Evolutionary conservation across 2,888 invertebrate genomes (phyloP).

Genomic region (Drosophila yooni): DNA sequence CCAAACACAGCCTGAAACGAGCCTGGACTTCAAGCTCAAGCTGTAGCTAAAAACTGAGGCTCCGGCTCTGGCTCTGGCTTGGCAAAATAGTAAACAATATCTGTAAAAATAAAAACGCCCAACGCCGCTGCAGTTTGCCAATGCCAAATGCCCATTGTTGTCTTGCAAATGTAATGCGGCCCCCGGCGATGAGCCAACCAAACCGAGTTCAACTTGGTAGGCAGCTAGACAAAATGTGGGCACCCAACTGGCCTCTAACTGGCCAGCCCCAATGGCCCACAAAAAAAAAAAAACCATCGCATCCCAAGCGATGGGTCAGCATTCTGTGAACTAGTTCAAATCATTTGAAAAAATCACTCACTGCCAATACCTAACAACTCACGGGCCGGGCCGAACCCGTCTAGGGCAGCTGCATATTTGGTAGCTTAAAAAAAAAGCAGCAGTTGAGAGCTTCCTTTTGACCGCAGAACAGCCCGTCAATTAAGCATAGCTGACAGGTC

Average conservation of each 20-base stretch:
- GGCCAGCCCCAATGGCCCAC: conserved; percentile 18
- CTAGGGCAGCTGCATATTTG: conserved; percentile 9
- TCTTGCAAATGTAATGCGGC: conserved; percentile 78
- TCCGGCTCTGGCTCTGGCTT: conserved; percentile 13
- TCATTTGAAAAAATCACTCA: conserved; percentile 57
- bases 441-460: conserved; percentile 4
- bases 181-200: conserved; percentile 43
- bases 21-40: conserved; percentile 24
- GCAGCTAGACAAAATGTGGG: conserved; percentile 31
- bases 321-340: conserved; percentile 55
- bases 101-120: conserved; percentile 84
- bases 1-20: conserved; percentile 61
- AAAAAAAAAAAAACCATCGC: not conserved
- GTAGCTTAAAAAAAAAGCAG: conserved; percentile 1
- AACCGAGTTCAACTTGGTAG: conserved; percentile 55
- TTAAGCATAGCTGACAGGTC: not conserved
- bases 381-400: conserved; percentile 13
- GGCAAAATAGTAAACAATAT: conserved; percentile 79
- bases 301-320: conserved; percentile 29
- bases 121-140: conserved; percentile 74
- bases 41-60: conserved; percentile 13
- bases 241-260: conserved; percentile 30
- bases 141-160: conserved; percentile 76
- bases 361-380: not conserved
- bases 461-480: not conserved